Conservation (phyloP, 2,113 vertebrate species). For the Lophochroa leadbeateri region DNA sequence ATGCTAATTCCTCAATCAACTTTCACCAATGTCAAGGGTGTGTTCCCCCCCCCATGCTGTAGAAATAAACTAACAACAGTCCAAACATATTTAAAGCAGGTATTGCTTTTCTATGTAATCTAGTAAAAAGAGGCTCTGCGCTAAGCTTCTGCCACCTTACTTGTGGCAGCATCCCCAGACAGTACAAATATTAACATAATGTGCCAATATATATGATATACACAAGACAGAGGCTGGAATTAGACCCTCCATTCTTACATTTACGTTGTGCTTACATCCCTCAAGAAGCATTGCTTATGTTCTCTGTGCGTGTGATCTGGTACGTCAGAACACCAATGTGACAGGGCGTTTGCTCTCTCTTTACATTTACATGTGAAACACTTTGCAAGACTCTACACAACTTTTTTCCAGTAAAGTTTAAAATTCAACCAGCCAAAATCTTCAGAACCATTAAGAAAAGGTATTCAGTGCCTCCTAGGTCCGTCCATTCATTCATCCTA, state of each 20-base stretch:
- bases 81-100: neutral
- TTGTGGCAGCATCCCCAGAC: neutral
- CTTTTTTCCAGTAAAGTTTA: neutral
- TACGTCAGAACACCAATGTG: neutral
- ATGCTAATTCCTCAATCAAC: neutral
- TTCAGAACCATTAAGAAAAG: neutral
- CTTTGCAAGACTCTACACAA: neutral
- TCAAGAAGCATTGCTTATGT: neutral
- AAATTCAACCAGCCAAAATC: neutral
- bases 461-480: neutral
- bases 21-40: neutral
- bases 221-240: neutral
- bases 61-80: neutral
- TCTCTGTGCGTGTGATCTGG: accelerated
- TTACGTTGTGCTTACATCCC: neutral
- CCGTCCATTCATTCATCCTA: neutral
- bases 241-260: neutral
- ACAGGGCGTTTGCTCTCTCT: neutral
- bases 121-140: neutral
- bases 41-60: neutral
- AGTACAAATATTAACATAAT: neutral
- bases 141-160: neutral
- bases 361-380: neutral
- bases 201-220: neutral
- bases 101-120: neutral